Evolutionary conservation across 2,113 vertebrate genomes (phyloP).

Genomic region (Otis tarda): DNA sequence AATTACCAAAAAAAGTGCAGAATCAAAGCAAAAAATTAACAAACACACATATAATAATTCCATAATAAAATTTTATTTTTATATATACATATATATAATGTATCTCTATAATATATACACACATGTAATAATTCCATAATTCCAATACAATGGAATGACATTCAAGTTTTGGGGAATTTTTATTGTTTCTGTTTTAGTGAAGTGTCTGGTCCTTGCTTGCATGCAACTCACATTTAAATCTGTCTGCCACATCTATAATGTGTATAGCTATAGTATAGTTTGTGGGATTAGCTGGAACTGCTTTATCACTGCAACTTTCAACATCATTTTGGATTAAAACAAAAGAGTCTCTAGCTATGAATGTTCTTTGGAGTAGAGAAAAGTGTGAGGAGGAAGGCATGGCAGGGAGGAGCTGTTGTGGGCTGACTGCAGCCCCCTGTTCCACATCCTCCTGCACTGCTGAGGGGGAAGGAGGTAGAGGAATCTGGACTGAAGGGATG

Average conservation of each 20-base stretch:
- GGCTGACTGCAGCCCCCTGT: fast-evolving
- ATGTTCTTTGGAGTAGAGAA: background rate
- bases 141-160: background rate
- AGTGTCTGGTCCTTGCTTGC: background rate
- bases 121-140: background rate
- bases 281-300: background rate
- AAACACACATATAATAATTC: background rate
- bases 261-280: background rate
- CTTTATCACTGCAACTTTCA: background rate
- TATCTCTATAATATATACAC: background rate
- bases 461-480: background rate
- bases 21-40: background rate
- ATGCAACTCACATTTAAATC: background rate
- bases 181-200: background rate
- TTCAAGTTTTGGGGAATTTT: background rate
- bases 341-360: background rate
- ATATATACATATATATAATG: too few relatives aligned
- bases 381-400: background rate
- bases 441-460: background rate
- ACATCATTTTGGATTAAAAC: background rate
- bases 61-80: background rate
- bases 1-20: background rate
- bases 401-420: background rate
- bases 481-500: background rate
- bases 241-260: background rate